These are phyloP conservation scores for Amblyopsis hoosieri DNA, from an alignment of 2,797 vertebrate genomes.

Conservation along the genomic window DNA sequence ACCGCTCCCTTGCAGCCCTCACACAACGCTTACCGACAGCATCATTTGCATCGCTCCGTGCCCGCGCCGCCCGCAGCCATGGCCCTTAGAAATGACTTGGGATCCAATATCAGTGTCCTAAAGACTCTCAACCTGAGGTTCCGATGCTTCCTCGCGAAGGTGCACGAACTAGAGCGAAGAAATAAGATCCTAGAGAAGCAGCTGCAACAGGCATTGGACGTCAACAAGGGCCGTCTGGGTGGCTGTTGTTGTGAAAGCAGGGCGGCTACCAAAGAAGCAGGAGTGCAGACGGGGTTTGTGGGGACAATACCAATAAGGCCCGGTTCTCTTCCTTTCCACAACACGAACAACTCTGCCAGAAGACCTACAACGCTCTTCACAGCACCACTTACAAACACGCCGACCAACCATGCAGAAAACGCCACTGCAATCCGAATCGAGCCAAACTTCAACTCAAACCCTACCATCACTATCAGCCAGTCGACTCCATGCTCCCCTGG, in stretches of 20 bases:
- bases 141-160: conserved; percentile 95
- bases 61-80: conserved; percentile 84
- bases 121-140: conserved; percentile 96
- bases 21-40: conserved; percentile 53
- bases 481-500: conserved; percentile 73
- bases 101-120: conserved; percentile 95
- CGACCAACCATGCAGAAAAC: conserved; percentile 38
- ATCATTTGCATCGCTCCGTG: conserved; percentile 58
- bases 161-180: conserved; percentile 92
- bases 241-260: conserved; percentile 68
- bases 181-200: conserved; percentile 96
- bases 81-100: conserved; percentile 93
- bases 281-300: conserved; percentile 90
- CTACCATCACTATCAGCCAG: conserved; percentile 72
- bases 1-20: conserved; percentile 50
- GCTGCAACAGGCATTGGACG: conserved; percentile 89
- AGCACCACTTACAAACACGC: conserved; percentile 50
- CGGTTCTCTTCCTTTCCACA: conserved; percentile 71
- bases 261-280: conserved; percentile 79
- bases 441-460: conserved; percentile 49
- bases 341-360: conserved; percentile 78
- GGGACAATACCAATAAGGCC: conserved; percentile 76
- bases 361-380: conserved; percentile 78
- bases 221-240: conserved; percentile 64
- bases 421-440: conserved; percentile 36